Evolutionary conservation across 64 coral and sea anemone species (phyloP), one percentile per base, ranked within the genome.

Genomic region (Porites lutea): DNA sequence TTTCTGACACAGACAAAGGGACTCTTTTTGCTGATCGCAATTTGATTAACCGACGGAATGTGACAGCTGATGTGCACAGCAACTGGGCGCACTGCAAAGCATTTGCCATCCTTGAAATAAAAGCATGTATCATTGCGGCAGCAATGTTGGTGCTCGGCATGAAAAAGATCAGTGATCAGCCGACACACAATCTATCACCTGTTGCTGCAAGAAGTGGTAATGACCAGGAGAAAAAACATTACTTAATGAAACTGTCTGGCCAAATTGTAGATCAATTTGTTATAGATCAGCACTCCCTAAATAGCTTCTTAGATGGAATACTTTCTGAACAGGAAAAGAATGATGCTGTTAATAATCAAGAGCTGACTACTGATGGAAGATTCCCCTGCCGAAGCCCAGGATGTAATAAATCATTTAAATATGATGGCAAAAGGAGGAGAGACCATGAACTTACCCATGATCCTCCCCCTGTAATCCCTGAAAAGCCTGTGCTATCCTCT

Each of bases 371-470:
- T 10, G 86, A 85, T 78, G 87, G 95, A 63, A 4, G 90, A 71
- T 96, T 88, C 53, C 86, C 79, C 14, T 96, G 95, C 50, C 76
- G 95, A 68, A 61, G 60, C 43, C 68, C n/a, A 74, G 79, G 87
- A 5, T 93, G 90, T 78, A 20, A 75, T 0, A 60, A 8, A 54
- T 71, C 90, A 11, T 96, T 93, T 76, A 90, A 89, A 37, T 86
- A 90, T 93, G 79, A 93, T 87, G 95, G 95, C 27, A 82, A 83
- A 45, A 74, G 90, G 43, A 83, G 90, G 19, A 72, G 57, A 55
- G 88, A 85, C 12, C 87, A 96, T 93, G 90, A 93, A 76, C 14
- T 54, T 48, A 21, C 49, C 7, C 79, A 88, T n/a, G 48, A 86
- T 45, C 85, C 79, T 59, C 90, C 86, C 23, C 63, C 89, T 19